A percentile compares a stretch with the other conserved stretches of the same genome.
These are phyloP conservation scores for Tympanoctomys barrerae DNA, from an alignment of 2,797 vertebrate genomes.

Conservation along the genomic window DNA sequence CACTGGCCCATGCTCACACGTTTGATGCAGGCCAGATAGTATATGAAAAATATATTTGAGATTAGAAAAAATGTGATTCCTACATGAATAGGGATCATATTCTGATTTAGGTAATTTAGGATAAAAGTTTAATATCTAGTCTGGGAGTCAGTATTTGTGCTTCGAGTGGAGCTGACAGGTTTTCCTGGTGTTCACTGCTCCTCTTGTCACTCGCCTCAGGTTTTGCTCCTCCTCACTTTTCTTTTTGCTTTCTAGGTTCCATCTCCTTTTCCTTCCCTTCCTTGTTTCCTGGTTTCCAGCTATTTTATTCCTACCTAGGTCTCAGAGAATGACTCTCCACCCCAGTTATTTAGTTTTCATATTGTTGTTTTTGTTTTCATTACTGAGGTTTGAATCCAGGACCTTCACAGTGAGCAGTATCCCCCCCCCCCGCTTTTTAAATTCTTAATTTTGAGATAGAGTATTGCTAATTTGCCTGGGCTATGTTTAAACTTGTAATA, in stretches of 20 bases:
- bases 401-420: neutral
- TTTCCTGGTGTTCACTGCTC: neutral
- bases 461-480: neutral
- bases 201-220: neutral
- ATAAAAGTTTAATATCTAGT: neutral
- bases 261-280: neutral
- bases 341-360: neutral
- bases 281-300: neutral
- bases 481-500: neutral
- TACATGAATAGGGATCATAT: neutral
- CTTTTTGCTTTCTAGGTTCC: slow-evolving; percentile 23
- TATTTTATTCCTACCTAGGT: neutral
- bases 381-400: neutral
- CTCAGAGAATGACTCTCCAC: neutral
- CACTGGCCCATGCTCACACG: neutral
- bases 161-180: neutral
- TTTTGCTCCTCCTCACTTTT: neutral
- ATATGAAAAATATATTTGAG: slow-evolving; percentile 16
- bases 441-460: neutral
- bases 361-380: neutral
- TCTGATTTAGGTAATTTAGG: slow-evolving; percentile 41
- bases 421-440: neutral
- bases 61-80: neutral
- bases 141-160: neutral
- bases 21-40: neutral